A percentile compares a stretch with the other conserved stretches of the same genome.
These are phyloP conservation scores for Pseudachorutes palmiensis DNA, from an alignment of 1,140 invertebrate species.

Conservation along the genomic window DNA sequence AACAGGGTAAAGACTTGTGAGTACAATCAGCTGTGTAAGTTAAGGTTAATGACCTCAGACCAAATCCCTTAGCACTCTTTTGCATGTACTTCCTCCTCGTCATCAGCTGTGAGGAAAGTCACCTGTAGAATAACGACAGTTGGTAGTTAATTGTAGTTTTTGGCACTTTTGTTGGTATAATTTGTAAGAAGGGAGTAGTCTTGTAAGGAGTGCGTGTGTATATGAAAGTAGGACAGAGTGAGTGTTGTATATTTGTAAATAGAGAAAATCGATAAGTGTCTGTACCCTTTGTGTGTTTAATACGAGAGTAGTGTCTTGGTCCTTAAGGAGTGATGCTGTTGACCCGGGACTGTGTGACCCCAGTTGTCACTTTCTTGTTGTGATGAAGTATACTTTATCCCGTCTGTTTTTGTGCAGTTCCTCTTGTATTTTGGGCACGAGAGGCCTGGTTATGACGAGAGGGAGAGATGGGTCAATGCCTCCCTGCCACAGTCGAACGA, in stretches of 20 bases:
- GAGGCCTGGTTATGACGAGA: too few relatives aligned
- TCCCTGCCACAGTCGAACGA: too few relatives aligned
- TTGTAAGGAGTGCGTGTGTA: not conserved
- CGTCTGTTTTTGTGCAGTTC: not conserved
- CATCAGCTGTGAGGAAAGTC: too few relatives aligned
- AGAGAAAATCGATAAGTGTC: conserved; percentile 1
- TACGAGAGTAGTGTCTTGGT: not conserved
- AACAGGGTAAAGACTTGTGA: too few relatives aligned
- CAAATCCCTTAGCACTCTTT: not conserved
- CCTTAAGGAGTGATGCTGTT: not conserved
- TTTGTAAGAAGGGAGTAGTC: not conserved
- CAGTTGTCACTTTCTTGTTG: not conserved
- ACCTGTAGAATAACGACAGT: too few relatives aligned
- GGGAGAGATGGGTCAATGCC: too few relatives aligned
- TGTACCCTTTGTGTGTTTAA: not conserved
- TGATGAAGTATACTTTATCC: not conserved
- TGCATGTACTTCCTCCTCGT: not conserved
- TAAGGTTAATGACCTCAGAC: not conserved
- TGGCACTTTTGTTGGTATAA: not conserved
- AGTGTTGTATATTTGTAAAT: not conserved
- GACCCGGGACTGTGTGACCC: not conserved
- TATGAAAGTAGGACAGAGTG: not conserved
- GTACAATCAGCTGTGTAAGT: not conserved
- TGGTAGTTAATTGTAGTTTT: too few relatives aligned
- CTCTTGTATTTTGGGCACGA: too few relatives aligned